Conservation (phyloP, 1,140 invertebrate species). For the Cherax destructor region DNA sequence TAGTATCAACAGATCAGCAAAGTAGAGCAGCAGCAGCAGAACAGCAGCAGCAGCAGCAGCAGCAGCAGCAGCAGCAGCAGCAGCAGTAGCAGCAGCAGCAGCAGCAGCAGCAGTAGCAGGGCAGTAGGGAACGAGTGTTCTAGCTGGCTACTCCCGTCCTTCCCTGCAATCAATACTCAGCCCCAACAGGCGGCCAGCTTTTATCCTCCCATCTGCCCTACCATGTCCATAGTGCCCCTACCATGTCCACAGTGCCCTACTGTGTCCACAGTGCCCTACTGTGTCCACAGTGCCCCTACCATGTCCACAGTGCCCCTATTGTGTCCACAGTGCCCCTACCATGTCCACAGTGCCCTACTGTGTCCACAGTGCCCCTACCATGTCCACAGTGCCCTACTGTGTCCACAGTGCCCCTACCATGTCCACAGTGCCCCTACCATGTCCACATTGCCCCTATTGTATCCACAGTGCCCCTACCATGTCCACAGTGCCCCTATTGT, state of each 20-base stretch:
- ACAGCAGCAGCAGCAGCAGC: not conserved
- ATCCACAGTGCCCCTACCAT: too few relatives aligned
- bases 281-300: too few relatives aligned
- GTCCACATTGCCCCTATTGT: not conserved
- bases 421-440: not conserved
- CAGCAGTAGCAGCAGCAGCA: constrained; percentile 15
- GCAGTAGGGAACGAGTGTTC: constrained; percentile 2
- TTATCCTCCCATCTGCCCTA: constrained; percentile 20
- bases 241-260: not conserved
- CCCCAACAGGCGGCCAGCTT: constrained; percentile 24
- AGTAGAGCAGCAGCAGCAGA: too few relatives aligned
- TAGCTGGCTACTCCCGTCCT: not conserved
- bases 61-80: constrained; percentile 4
- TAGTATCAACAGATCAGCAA: too few relatives aligned
- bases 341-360: too few relatives aligned
- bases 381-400: too few relatives aligned
- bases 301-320: not conserved
- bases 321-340: not conserved
- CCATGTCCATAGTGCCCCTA: not conserved
- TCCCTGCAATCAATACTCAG: constrained; percentile 24
- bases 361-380: too few relatives aligned
- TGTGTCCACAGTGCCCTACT: too few relatives aligned
- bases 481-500: not conserved
- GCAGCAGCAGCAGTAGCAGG: constrained; percentile 16
- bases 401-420: not conserved